Evolutionary conservation across 1,140 invertebrate genomes (phyloP), one percentile per base, ranked within the genome.

Genomic region (Uloborus diversus): DNA sequence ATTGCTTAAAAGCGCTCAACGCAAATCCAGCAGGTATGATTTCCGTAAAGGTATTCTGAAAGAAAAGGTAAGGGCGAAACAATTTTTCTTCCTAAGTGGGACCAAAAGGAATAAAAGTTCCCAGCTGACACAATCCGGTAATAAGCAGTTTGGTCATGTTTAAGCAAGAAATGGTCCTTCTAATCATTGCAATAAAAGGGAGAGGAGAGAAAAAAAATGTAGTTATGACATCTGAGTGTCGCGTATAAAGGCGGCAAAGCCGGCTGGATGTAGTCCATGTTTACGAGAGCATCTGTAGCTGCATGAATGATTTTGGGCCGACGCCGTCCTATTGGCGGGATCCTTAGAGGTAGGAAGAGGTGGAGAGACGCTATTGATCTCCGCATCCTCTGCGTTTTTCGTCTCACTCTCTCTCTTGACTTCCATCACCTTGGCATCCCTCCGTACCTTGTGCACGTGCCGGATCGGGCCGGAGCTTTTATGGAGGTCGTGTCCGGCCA

Each of bases 351-450:
- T 80, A 64, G 79, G 51, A 57, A 49, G 70, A 57, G 69, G 79
- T 20, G 65, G 79, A 71, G 68, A n/a, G n/a, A 61, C 13, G 75
- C 64, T 68, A 81, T 78, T 76, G 70, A 65, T 81, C 70, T 51
- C 62, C 13, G 62, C 57, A 27, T 53, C 53, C 61, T 68, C 51
- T 17, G 64, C n/a, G 35, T 59, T n/a, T n/a, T n/a, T 27, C 59
- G 35, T 28, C 49, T 42, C 56, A 64, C 49, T 61, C 69, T 51
- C 32, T 20, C 59, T 53, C 33, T 33, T 27, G 37, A 49, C 69
- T 51, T 68, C 53, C 56, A 49, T 33, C 51, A 75, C 62, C 56
- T 47, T 49, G 17, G 53, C 69, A 61, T 73, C 56, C 32, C 56
- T 30, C 23, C 70, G 57, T 20, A 57, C 57, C 49, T 79, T 49